Base-by-base conservation (phyloP, 2,113 vertebrate genomes). In the Electrona antarctica region DNA sequence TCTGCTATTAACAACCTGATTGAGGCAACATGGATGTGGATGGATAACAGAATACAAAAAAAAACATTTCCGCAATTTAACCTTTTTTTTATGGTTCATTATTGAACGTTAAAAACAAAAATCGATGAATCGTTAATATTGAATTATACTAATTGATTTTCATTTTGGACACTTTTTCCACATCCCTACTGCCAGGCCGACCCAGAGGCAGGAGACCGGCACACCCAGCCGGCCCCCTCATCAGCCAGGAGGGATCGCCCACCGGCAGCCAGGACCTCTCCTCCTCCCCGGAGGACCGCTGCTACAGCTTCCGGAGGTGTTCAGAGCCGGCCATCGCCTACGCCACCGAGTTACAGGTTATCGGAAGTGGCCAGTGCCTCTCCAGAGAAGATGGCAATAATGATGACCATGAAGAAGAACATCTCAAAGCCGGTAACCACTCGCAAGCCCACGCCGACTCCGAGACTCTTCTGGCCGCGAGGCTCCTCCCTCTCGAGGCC, bases 261-360 rank as follows among this genome's bases (percentile, higher is more conserved):
- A 52, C 74, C 2, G 11, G 77, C 58, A 56, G 83, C 55, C 80
- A 75, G 0, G 71, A 91, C 21, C 79, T 87, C 0, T 50, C 80
- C 12, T 84, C 75, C 76, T 64, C 1, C 33, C 33, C 33, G 71
- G 86, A 81, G 9, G 67, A 79, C 0, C 86, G 69, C 67, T 90
- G 85, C 21, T 21, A 21, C 29, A 59, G 56, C 1, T 88, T 80
- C 29, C 90, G 97, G 11, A 94, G 95, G 61, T 90, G 90, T 67
- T 99, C 96, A 0, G 97, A 98, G 81, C 97, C 97, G 0, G 91
- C 92, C 0, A 90, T 96, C 0, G 89, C 92, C 7, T 94, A 91
- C 47, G 64, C 85, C 0, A 15, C 76, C 2, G 84, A 82, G 29
- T 78, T 90, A 4, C 79, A 90, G 0, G 67, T 80, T 0, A 82